A percentile compares a stretch with the other conserved stretches of the same genome.
These are phyloP conservation scores for Chrysaora quinquecirrha DNA, from an alignment of 30 jellyfish, hydroid and myxozoan genomes.

Conservation along the genomic window DNA sequence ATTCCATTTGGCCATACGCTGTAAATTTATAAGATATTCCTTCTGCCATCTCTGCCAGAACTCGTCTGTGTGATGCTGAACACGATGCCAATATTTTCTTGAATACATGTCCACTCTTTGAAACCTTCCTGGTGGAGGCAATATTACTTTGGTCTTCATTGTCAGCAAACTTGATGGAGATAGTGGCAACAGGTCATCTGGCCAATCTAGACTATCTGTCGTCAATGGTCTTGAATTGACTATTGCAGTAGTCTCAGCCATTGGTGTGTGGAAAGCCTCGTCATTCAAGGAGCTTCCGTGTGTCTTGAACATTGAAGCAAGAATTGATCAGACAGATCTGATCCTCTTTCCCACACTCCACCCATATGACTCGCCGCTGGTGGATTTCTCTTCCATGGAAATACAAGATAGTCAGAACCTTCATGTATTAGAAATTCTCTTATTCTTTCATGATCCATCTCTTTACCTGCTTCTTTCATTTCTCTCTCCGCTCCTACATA, in stretches of 20 bases:
- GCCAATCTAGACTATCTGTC: not conserved
- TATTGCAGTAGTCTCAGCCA: not conserved
- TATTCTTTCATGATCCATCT: constrained; percentile 43
- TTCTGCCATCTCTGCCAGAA: constrained; percentile 23
- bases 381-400: constrained; percentile 46
- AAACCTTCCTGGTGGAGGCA: constrained; percentile 38
- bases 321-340: constrained; percentile 7
- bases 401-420: constrained; percentile 27
- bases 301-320: not conserved
- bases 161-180: constrained; percentile 19
- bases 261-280: not conserved
- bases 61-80: constrained; percentile 16
- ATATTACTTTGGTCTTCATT: constrained; percentile 14
- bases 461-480: not conserved
- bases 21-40: constrained; percentile 11
- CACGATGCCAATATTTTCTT: constrained; percentile 11
- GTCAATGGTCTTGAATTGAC: constrained; percentile 14
- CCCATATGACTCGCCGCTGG: constrained; percentile 52
- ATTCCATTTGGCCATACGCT: constrained; percentile 13
- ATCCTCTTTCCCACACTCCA: constrained; percentile 58
- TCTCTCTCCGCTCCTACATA: constrained; percentile 54
- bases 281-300: not conserved
- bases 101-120: constrained; percentile 4
- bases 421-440: constrained; percentile 8
- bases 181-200: constrained; percentile 25